Evolutionary conservation across 2,888 invertebrate genomes (phyloP), one percentile per base, ranked within the genome.

Genomic region (Hololepta plana): DNA sequence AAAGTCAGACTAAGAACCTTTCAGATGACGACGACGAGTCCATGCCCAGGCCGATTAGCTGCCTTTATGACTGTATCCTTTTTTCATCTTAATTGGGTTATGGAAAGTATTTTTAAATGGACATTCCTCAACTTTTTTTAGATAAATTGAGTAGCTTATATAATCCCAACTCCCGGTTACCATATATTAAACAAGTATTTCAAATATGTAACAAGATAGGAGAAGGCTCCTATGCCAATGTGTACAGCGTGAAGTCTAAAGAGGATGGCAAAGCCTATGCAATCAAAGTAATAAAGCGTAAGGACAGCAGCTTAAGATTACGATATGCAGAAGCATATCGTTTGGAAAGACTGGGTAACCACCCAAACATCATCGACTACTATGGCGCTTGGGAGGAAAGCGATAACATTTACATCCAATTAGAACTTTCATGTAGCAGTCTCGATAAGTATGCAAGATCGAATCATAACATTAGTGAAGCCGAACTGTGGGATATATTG

Each of bases 141-240:
- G 46, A 38, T 10, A 17, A 30, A 17, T 33, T 52, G 15, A 56
- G 55, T 27, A 36, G 47, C 4, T 34, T 44, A 5, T 59, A 58
- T 32, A 53, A 62, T 24, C 53, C 46, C 7, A 43, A 43, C 3
- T 37, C 40, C 7, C 43, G 46, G 19, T 28, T 32, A 8, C 47
- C 64, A 3, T 76, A 74, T 43, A 70, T 76, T 42, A 64, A 73
- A 26, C 73, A 75, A 46, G 65, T 68, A 37, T 80, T 73, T 45
- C 55, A 59, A n/a, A 55, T 64, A 13, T 51, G 66, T 9, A 51
- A 55, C 4, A 63, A 64, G 39, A 58, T 80, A 19, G 80, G 80
- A 2, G 68, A 68, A 44, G 80, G 80, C 2, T 75, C 74, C 3
- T 80, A 77, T 56, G 79, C 77, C 5, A 69, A 72, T 49, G 77